These are phyloP conservation scores for Neria commutata DNA, from an alignment of 2,888 invertebrate genomes.

Conservation along the genomic window DNA sequence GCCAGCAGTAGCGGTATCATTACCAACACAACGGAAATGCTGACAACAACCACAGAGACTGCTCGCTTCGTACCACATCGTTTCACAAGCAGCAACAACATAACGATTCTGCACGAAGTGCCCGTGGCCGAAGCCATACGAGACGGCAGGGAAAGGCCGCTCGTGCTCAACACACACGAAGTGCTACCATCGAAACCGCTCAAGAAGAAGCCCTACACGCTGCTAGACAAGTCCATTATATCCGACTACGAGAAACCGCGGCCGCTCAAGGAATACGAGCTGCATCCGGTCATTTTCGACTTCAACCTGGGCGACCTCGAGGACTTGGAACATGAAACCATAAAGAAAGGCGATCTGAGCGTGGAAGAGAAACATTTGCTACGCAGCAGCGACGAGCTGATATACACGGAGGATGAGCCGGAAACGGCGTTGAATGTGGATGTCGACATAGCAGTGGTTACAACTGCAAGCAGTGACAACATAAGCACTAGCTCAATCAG, in stretches of 20 bases:
- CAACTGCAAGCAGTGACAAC: conserved; percentile 18
- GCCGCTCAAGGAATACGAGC: conserved; percentile 51
- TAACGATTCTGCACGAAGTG: conserved; percentile 51
- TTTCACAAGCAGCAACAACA: conserved; percentile 38
- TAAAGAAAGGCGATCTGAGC: conserved; percentile 55
- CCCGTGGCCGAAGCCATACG: conserved; percentile 38
- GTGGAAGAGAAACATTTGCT: conserved; percentile 51
- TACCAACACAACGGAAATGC: background rate
- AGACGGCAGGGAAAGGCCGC: conserved; percentile 36
- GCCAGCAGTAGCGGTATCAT: no score
- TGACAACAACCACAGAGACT: background rate
- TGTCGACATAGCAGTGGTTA: conserved; percentile 27
- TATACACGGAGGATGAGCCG: conserved; percentile 24
- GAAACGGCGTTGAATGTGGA: conserved; percentile 27
- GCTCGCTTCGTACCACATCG: conserved; percentile 20
- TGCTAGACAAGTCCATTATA: conserved; percentile 46
- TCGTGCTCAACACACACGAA: conserved; percentile 52
- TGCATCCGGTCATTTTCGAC: conserved; percentile 58
- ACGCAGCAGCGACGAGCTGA: conserved; percentile 38
- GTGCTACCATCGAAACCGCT: conserved; percentile 44
- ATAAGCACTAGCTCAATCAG: conserved; percentile 15
- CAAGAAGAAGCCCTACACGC: conserved; percentile 55
- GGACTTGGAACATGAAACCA: conserved; percentile 53
- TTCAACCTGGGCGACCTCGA: conserved; percentile 60
- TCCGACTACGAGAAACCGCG: conserved; percentile 47